Conservation (phyloP, 1,140 invertebrate species). For the Chrysoperla carnea region DNA sequence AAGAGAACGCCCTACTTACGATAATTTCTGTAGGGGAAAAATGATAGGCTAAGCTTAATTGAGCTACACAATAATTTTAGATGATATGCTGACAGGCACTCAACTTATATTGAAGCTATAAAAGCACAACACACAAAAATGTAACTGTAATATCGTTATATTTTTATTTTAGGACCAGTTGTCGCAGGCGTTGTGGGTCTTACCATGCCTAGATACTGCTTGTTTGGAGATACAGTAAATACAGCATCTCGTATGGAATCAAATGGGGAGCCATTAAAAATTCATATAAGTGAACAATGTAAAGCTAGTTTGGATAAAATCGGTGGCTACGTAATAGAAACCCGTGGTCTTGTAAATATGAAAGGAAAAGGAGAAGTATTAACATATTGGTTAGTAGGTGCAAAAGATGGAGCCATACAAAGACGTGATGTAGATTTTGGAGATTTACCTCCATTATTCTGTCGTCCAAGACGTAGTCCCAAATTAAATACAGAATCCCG, state of each 20-base stretch:
- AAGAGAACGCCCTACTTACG: too few species aligned
- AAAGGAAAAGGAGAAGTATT: constrained; percentile 75
- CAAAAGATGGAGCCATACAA: constrained; percentile 64
- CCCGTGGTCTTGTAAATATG: constrained; percentile 69
- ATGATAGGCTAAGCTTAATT: too few species aligned
- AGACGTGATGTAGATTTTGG: constrained; percentile 66
- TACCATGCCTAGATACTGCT: constrained; percentile 92
- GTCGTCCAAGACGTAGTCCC: constrained; percentile 55
- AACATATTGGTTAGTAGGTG: constrained; percentile 83
- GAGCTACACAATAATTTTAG: too few species aligned
- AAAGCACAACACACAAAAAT: background rate
- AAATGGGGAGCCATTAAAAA: constrained; percentile 75
- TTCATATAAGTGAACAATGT: constrained; percentile 77
- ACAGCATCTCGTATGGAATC: constrained; percentile 91
- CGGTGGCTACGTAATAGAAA: constrained; percentile 71
- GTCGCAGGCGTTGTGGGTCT: constrained; percentile 89
- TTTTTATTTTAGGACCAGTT: constrained; percentile 47
- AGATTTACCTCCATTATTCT: constrained; percentile 59
- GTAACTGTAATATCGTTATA: background rate
- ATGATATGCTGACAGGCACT: background rate
- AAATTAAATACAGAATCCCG: constrained; percentile 51
- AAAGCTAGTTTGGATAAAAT: constrained; percentile 70
- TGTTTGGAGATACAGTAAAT: constrained; percentile 86
- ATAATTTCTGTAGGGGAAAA: too few species aligned
- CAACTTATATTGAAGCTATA: background rate